These are phyloP conservation scores for Chrosomus eos DNA, from an alignment of 2,797 vertebrate genomes.

Conservation along the genomic window DNA sequence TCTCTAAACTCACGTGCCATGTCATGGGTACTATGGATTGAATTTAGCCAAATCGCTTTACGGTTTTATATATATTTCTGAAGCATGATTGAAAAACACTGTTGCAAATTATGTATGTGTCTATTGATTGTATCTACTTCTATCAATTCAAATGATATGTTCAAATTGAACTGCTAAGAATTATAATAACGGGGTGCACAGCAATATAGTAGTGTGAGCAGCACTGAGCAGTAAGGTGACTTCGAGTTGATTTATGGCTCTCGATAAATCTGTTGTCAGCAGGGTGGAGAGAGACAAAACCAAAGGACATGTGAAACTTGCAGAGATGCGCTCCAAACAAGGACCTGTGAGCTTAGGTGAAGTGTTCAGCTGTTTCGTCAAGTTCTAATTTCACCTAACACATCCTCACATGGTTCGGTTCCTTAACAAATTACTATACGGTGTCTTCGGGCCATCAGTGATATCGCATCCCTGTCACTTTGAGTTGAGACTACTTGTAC, in stretches of 20 bases:
- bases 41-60: background rate
- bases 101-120: background rate
- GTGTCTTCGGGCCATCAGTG: slow-evolving; percentile 20
- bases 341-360: slow-evolving; percentile 68
- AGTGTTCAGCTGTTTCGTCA: slow-evolving; percentile 75
- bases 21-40: background rate
- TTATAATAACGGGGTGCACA: background rate
- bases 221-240: background rate
- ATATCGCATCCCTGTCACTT: slow-evolving; percentile 31
- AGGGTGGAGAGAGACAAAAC: slow-evolving; percentile 55
- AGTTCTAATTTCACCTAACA: slow-evolving; percentile 75
- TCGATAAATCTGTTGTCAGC: slow-evolving; percentile 53
- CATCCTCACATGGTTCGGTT: slow-evolving; percentile 71
- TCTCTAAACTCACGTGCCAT: background rate
- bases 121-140: background rate
- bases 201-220: slow-evolving; percentile 9
- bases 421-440: slow-evolving; percentile 65
- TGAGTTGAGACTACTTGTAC: background rate
- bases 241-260: slow-evolving; percentile 31
- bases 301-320: slow-evolving; percentile 64
- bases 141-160: background rate
- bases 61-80: slow-evolving; percentile 15
- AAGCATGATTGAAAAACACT: slow-evolving; percentile 1
- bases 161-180: background rate
- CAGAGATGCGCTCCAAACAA: slow-evolving; percentile 62